phyloP scores from a whole-genome alignment of 2,797 vertebrate species.

The Bradypus variegatus region DNA sequence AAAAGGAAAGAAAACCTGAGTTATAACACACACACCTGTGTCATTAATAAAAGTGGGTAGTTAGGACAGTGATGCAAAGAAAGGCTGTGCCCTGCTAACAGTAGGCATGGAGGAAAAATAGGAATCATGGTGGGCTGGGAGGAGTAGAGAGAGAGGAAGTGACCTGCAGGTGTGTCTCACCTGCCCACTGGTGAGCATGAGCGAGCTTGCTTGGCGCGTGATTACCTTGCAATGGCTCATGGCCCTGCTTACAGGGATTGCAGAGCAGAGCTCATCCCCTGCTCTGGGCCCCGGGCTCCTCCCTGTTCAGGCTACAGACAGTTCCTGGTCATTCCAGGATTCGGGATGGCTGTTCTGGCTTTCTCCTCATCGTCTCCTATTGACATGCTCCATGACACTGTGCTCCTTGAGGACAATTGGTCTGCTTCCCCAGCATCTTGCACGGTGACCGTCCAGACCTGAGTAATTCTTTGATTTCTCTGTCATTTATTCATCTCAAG shows the following conservation, averaged over 20 bases:
- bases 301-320: not conserved
- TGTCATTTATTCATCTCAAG: too few species aligned
- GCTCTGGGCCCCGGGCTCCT: not conserved
- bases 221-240: not conserved
- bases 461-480: not conserved
- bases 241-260: too few species aligned
- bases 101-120: accelerated
- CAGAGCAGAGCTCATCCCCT: not conserved
- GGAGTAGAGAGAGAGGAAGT: too few species aligned
- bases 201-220: too few species aligned
- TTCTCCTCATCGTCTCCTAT: not conserved
- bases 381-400: accelerated
- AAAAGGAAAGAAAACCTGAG: not conserved
- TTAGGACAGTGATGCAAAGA: accelerated
- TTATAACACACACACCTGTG: not conserved
- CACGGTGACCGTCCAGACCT: accelerated
- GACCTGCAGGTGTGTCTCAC: accelerated
- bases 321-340: not conserved
- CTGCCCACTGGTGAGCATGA: too few species aligned
- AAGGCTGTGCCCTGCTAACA: accelerated
- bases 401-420: not conserved
- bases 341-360: too few species aligned
- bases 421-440: not conserved
- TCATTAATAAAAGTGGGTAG: not conserved
- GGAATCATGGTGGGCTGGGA: too few species aligned